A percentile compares a stretch with the other conserved stretches of the same genome.
Conservation (phyloP, 2,888 invertebrate species). For the Oasisia sp. region DNA sequence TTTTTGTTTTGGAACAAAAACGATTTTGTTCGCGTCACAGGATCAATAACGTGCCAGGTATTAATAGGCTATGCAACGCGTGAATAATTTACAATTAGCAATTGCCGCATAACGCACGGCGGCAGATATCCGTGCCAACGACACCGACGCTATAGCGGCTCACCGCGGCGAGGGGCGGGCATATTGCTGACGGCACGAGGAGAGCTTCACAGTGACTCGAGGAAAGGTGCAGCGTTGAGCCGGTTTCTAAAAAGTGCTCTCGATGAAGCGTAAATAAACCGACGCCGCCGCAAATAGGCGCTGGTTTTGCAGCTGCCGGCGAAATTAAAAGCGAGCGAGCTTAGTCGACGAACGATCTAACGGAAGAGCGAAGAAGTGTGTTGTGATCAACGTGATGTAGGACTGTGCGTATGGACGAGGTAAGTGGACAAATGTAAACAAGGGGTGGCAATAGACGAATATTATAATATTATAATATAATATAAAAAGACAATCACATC, state of each 20-base stretch:
- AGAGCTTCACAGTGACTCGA: neutral
- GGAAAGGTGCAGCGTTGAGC: neutral
- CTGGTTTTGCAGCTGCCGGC: neutral
- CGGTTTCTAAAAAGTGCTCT: neutral
- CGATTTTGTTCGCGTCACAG: neutral
- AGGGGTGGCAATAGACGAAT: too few species aligned
- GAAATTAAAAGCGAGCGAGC: neutral
- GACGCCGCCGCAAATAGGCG: neutral
- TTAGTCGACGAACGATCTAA: neutral
- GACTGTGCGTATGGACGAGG: too few species aligned
- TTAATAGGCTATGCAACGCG: neutral
- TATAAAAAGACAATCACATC: too few species aligned
- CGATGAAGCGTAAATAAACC: neutral
- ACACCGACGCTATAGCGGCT: too few species aligned
- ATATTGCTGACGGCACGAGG: neutral
- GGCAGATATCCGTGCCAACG: neutral
- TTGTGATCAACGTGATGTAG: too few species aligned
- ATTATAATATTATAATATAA: too few species aligned
- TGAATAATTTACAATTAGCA: constrained; percentile 13
- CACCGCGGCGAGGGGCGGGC: neutral
- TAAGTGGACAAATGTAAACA: too few species aligned
- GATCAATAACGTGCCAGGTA: neutral
- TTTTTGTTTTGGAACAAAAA: neutral
- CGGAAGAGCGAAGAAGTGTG: neutral
- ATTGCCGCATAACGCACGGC: neutral